Conservation (phyloP, 1,140 invertebrate genomes). For the Matsumurasca onukii region DNA sequence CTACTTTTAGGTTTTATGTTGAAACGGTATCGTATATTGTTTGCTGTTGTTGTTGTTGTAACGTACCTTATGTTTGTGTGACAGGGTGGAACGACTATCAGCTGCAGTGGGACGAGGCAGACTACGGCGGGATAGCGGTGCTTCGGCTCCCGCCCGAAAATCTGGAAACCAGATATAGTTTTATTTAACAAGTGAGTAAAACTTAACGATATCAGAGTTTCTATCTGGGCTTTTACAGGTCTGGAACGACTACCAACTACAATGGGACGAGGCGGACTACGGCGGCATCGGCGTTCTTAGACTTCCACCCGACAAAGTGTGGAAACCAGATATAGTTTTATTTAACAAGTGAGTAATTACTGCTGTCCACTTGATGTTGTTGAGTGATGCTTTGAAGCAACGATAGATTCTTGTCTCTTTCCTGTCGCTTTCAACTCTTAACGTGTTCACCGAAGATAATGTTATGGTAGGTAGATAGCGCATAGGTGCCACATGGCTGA, state of each 20-base stretch:
- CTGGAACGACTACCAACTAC: constrained; percentile 97
- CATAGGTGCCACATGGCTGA: too few relatives aligned
- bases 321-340: constrained; percentile 99
- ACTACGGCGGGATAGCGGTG: constrained; percentile 96
- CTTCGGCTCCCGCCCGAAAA: constrained; percentile 95
- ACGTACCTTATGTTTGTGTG: too few relatives aligned
- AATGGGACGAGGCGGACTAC: constrained; percentile 98
- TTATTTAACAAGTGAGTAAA: constrained; percentile 99
- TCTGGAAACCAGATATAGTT: too few relatives aligned
- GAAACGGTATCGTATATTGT: too few relatives aligned
- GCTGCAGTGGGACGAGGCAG: constrained; percentile 95
- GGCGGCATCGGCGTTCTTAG: constrained; percentile 94
- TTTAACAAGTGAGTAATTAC: constrained; percentile 99
- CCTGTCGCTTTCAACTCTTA: too few relatives aligned
- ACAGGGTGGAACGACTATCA: constrained; percentile 99
- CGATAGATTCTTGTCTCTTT: too few relatives aligned
- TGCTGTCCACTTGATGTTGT: too few relatives aligned
- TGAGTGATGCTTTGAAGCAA: too few relatives aligned
- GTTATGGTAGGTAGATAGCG: too few relatives aligned
- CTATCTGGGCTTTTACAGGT: constrained; percentile 54
- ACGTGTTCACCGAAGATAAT: too few relatives aligned
- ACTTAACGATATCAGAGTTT: not conserved
- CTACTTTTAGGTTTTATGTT: too few relatives aligned
- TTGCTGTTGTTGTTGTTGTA: too few relatives aligned
- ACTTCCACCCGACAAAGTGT: constrained; percentile 97